Conservation (phyloP, 1,140 invertebrate genomes). For the Drosophila dunni region DNA sequence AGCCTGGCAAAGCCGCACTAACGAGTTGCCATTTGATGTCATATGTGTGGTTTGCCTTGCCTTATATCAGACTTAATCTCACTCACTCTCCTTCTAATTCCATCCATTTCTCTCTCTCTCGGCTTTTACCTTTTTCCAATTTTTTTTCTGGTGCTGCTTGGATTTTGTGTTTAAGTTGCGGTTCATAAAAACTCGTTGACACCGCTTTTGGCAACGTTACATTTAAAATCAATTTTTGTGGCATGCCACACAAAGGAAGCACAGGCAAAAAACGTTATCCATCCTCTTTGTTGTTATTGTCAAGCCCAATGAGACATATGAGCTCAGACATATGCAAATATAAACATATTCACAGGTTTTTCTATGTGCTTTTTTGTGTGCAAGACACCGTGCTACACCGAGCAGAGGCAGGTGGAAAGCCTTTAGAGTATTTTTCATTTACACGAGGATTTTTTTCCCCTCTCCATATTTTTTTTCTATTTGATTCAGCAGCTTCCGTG, state of each 20-base stretch:
- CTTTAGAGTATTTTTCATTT: slow-evolving; percentile 50
- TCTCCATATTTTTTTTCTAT: slow-evolving; percentile 22
- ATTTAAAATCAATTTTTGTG: slow-evolving; percentile 80
- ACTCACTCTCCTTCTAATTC: slow-evolving; percentile 5
- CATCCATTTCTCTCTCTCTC: too few relatives aligned
- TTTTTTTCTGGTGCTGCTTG: slow-evolving; percentile 27
- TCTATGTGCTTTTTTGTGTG: slow-evolving; percentile 27
- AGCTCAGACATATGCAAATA: slow-evolving; percentile 68
- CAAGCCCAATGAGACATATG: slow-evolving; percentile 34
- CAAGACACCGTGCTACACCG: background rate
- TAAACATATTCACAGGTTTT: slow-evolving; percentile 56
- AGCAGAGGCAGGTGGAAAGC: background rate
- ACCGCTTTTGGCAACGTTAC: slow-evolving; percentile 59
- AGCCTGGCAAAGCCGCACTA: slow-evolving; percentile 56
- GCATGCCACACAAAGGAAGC: slow-evolving; percentile 27
- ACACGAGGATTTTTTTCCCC: background rate
- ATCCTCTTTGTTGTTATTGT: slow-evolving; percentile 37
- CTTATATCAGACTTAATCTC: slow-evolving; percentile 41
- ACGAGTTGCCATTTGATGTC: slow-evolving; percentile 79
- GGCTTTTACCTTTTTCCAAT: background rate
- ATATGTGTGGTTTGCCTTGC: slow-evolving; percentile 54
- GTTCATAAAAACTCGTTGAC: slow-evolving; percentile 43
- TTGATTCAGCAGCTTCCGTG: slow-evolving; percentile 40
- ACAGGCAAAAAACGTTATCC: slow-evolving; percentile 23
- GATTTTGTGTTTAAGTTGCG: slow-evolving; percentile 39